Conservation (phyloP, 2,888 invertebrate genomes). For the Isoperla grammatica region DNA sequence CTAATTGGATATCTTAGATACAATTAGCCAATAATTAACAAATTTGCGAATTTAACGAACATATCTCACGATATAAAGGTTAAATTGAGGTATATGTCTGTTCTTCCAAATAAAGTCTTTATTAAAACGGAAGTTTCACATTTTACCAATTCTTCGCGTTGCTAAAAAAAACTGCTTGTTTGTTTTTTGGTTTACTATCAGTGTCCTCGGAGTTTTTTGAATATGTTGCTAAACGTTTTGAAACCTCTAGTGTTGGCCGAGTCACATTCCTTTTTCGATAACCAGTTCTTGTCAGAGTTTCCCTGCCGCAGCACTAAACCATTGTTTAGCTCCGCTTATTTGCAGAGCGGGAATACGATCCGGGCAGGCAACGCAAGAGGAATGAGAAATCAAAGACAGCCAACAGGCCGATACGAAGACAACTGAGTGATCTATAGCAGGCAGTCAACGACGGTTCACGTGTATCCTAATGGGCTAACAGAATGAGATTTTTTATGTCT, state of each 20-base stretch:
- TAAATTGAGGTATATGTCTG: no score
- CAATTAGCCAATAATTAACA: no score
- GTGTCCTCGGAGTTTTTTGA: neutral
- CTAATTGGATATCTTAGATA: no score
- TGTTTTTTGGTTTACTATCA: neutral
- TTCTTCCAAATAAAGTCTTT: no score
- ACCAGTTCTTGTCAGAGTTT: neutral
- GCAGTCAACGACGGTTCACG: conserved; percentile 20
- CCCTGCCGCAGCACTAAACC: neutral
- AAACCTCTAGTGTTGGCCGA: conserved; percentile 7
- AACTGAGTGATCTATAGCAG: conserved; percentile 24
- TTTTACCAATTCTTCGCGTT: no score
- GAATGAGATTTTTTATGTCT: conserved; percentile 23
- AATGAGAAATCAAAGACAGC: conserved; percentile 27
- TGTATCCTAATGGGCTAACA: conserved; percentile 29
- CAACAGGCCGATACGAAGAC: conserved; percentile 8
- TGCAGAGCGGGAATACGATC: conserved; percentile 6
- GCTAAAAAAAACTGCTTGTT: neutral
- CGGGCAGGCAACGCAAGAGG: neutral
- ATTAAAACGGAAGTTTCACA: no score
- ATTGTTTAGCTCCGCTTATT: conserved; percentile 14
- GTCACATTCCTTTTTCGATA: conserved; percentile 9
- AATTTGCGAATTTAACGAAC: no score
- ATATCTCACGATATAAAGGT: no score
- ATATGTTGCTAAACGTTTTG: conserved; percentile 14